Evolutionary conservation across 2,797 vertebrate genomes (phyloP).

Genomic region (Zenarchopterus dispar): DNA sequence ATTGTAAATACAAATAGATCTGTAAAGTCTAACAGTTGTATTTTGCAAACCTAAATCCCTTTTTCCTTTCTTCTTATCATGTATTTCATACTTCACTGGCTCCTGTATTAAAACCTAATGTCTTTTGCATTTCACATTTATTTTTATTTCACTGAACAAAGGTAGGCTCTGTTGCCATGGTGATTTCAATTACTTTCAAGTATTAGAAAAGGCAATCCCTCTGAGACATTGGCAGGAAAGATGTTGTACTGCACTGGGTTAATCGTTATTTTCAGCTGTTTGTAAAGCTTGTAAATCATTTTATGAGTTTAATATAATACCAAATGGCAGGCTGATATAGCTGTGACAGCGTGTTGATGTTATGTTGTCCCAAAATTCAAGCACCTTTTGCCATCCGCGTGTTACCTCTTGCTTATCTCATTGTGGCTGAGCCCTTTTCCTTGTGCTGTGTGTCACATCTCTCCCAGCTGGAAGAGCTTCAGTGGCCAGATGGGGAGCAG

Average conservation of each 20-base stretch:
- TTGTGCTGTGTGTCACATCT: conserved; percentile 40
- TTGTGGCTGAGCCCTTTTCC: conserved; percentile 30
- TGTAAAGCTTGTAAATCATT: conserved; percentile 11
- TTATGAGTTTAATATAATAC: conserved; percentile 5
- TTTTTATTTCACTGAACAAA: conserved; percentile 73
- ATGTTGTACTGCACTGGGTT: conserved; percentile 39
- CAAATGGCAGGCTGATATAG: conserved; percentile 1
- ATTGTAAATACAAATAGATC: conserved; percentile 63
- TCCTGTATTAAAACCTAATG: conserved; percentile 73
- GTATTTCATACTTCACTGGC: conserved; percentile 71
- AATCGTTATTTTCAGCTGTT: conserved; percentile 15
- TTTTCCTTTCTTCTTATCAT: conserved; percentile 57
- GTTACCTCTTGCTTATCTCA: conserved; percentile 17
- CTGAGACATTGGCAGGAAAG: conserved; percentile 44
- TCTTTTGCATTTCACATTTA: conserved; percentile 69
- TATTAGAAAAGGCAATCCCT: conserved; percentile 63
- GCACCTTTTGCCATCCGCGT: neutral
- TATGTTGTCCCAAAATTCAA: neutral
- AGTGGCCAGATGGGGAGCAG: conserved; percentile 90
- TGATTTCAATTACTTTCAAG: conserved; percentile 73
- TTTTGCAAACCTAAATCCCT: conserved; percentile 60
- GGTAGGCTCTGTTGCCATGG: conserved; percentile 74
- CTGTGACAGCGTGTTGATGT: neutral
- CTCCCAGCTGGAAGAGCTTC: conserved; percentile 94
- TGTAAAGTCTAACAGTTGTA: conserved; percentile 46